A percentile compares a stretch with the other conserved stretches of the same genome.
phyloP scores from a whole-genome alignment of 2,888 invertebrate species.

The Neuroscelio doddi region DNA sequence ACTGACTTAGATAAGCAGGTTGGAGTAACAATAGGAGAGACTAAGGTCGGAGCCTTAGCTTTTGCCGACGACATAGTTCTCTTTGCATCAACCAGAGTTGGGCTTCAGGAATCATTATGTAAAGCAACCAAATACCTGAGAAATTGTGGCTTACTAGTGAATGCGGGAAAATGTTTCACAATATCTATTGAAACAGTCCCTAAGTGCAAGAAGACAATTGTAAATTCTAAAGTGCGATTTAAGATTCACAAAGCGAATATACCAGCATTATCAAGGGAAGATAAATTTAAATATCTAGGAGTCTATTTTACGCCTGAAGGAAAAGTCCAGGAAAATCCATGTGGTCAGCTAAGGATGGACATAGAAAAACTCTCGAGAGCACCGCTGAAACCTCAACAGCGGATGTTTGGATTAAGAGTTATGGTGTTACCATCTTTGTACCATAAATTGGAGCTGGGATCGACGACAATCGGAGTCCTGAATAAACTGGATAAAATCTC shows the following conservation, averaged over 20 bases:
- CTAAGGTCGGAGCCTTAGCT: no score
- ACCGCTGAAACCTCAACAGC: slow-evolving; percentile 38
- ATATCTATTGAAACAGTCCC: slow-evolving; percentile 9
- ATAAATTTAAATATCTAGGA: slow-evolving; percentile 23
- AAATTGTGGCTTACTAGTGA: slow-evolving; percentile 50
- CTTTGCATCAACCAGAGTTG: slow-evolving; percentile 23
- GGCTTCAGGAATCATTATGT: slow-evolving; percentile 57
- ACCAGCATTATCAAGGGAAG: slow-evolving; percentile 1
- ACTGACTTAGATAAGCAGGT: no score
- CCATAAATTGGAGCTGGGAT: slow-evolving; percentile 62
- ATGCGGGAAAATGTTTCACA: slow-evolving; percentile 47
- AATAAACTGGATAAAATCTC: slow-evolving; percentile 49
- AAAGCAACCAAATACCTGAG: slow-evolving; percentile 26
- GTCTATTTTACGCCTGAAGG: slow-evolving; percentile 9
- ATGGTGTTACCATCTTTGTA: slow-evolving; percentile 56
- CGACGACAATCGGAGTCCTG: slow-evolving; percentile 45
- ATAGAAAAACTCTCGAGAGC: slow-evolving; percentile 13
- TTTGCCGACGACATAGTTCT: slow-evolving; percentile 36
- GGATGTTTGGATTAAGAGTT: slow-evolving; percentile 29
- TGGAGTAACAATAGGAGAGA: no score
- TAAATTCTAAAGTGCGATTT: slow-evolving; percentile 13
- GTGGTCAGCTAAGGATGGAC: neutral
- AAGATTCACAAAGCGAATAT: slow-evolving; percentile 2
- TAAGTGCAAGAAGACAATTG: slow-evolving; percentile 21
- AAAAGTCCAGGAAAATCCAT: slow-evolving; percentile 15